Conservation (phyloP, 2,797 vertebrate species). For the Enteromius unitaeniatus region DNA sequence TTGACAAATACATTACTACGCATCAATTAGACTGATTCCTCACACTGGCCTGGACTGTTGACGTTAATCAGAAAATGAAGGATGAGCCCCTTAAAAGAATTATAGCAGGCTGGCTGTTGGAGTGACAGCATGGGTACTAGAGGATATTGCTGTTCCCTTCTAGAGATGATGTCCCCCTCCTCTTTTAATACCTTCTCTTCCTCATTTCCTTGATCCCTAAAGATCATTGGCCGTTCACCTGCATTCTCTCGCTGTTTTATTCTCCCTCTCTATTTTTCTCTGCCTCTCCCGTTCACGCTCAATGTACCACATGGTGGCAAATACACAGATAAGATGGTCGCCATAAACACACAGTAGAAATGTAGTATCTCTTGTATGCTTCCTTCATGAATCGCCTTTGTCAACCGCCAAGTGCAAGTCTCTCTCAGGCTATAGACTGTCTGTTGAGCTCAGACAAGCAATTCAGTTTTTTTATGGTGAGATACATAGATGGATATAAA, state of each 20-base stretch:
- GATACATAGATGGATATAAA: slow-evolving; percentile 50
- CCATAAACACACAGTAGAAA: slow-evolving; percentile 13
- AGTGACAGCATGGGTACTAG: slow-evolving; percentile 54
- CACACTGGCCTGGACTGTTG: slow-evolving; percentile 54
- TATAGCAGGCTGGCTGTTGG: slow-evolving; percentile 53
- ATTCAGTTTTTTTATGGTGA: slow-evolving; percentile 69
- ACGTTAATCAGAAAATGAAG: slow-evolving; percentile 62
- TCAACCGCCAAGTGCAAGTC: not conserved
- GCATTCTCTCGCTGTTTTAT: slow-evolving; percentile 15
- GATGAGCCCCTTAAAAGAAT: slow-evolving; percentile 63
- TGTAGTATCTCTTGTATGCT: not conserved
- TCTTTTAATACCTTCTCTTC: slow-evolving; percentile 26
- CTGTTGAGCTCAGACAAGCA: slow-evolving; percentile 72
- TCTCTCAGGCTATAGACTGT: slow-evolving; percentile 45
- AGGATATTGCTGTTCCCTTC: slow-evolving; percentile 47
- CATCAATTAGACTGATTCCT: slow-evolving; percentile 61
- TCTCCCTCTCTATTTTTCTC: slow-evolving; percentile 18
- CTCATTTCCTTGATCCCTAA: slow-evolving; percentile 32
- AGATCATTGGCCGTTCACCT: slow-evolving; percentile 41
- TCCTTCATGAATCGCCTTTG: slow-evolving; percentile 7
- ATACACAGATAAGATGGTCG: slow-evolving; percentile 23
- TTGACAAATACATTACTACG: slow-evolving; percentile 63
- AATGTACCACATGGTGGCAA: not conserved
- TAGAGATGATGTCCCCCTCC: slow-evolving; percentile 13
- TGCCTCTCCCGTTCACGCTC: slow-evolving; percentile 2